Evolutionary conservation across 2,888 invertebrate species (phyloP), one percentile per base, ranked within the genome.

Genomic region (Conistra vaccinii): DNA sequence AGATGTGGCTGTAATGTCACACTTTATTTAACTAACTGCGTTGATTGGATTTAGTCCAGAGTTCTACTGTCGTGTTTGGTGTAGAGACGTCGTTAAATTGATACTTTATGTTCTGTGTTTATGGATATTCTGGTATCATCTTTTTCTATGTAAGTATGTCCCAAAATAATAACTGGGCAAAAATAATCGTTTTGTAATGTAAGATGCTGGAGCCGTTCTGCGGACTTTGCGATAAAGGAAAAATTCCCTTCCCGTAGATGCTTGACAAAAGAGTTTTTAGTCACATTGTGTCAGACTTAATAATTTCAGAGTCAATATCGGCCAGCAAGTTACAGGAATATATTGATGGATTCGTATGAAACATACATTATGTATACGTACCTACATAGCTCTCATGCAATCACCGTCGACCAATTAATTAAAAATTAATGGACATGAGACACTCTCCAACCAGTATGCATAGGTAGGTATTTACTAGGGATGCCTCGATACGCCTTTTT

Each of bases 41-140:
- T 23, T 26, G 42, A 53, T 85, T 85, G 85, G 83, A 88, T 58
- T 62, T 35, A 69, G 72, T 87, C 88, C 87, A 85, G 81, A 78
- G 80, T 72, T 84, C 29, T 10, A 55, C 39, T 35, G 63, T 76
- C 85, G 57, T 35, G 57, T 67, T 78, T 73, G 26, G 39, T 74
- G 55, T 68, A 74, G 45, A 55, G 17, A 42, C 42, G 60, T 65
- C 72, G 57, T 79, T 75, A 69, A 60, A 61, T 45, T 42, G n/a
- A 17, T 58, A 60, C 39, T 7, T 70, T 29, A 60, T 55, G 17
- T 32, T 32, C 10, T 66, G 32, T 78, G 42, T 61, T 53, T 26
- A 7, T 39, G 14, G 1, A 48, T 57, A 35, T 48, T 71, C n/a
- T n/a, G 17, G 10, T 66, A 66, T 32, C 10, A 12, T 20, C 20